phyloP scores from a whole-genome alignment of 2,888 invertebrate genomes.

The Drosophila atripex region DNA sequence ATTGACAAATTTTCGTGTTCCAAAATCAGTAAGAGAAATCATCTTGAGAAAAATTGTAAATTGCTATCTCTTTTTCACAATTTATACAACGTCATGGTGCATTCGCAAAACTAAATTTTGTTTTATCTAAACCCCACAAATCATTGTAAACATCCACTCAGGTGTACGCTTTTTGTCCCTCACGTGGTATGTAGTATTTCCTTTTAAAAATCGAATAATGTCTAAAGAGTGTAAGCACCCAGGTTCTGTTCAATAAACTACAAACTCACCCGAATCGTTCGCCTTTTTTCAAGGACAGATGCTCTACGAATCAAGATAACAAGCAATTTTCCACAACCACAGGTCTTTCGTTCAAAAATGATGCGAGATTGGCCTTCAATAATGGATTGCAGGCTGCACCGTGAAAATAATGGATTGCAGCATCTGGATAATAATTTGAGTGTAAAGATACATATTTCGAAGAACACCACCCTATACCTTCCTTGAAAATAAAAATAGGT shows the following conservation, averaged over 20 bases:
- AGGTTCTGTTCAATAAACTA: slow-evolving; percentile 20
- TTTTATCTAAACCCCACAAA: slow-evolving; percentile 5
- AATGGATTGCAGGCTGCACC: too few relatives aligned
- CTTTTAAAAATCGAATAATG: slow-evolving; percentile 20
- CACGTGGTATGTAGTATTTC: slow-evolving; percentile 31
- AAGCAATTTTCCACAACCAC: too few relatives aligned
- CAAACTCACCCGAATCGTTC: neutral
- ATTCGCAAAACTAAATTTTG: slow-evolving; percentile 3
- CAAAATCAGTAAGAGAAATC: neutral
- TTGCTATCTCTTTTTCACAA: slow-evolving; percentile 1
- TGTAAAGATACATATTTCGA: too few relatives aligned
- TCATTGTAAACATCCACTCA: slow-evolving; percentile 38
- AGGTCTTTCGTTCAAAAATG: too few relatives aligned
- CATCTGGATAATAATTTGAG: too few relatives aligned
- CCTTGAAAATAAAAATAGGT: too few relatives aligned
- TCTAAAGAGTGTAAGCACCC: slow-evolving; percentile 29
- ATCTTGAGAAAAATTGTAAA: slow-evolving; percentile 28
- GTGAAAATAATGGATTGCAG: too few relatives aligned
- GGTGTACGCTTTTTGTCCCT: slow-evolving; percentile 19
- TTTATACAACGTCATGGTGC: slow-evolving; percentile 3
- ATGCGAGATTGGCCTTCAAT: too few relatives aligned
- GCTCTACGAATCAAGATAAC: too few relatives aligned
- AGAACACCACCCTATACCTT: too few relatives aligned
- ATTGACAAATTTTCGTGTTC: slow-evolving; percentile 17
- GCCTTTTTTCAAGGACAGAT: neutral